phyloP scores from a whole-genome alignment of 2,797 vertebrate species.

The Sternarchorhynchus goeldii region DNA sequence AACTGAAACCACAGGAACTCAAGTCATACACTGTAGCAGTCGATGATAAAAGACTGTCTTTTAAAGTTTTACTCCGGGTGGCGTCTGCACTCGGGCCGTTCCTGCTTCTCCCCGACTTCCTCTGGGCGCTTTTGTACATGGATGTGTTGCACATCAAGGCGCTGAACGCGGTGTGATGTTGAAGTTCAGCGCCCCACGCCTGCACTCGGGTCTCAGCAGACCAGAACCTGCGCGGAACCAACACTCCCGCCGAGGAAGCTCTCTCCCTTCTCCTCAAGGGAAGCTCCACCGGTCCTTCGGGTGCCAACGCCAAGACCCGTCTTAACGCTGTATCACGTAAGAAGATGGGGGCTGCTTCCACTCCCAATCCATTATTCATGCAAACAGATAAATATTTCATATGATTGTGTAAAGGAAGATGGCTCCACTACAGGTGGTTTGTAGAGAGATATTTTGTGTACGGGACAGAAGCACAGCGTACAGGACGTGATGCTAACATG shows the following conservation, averaged over 20 bases:
- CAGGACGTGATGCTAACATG: constrained; percentile 40
- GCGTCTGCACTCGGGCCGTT: constrained; percentile 4
- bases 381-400: constrained; percentile 58
- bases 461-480: constrained; percentile 17
- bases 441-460: constrained; percentile 50
- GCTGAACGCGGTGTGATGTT: constrained; percentile 15
- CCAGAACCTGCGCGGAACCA: constrained; percentile 46
- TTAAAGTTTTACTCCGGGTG: constrained; percentile 13
- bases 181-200: constrained; percentile 38
- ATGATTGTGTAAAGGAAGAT: constrained; percentile 51
- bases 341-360: constrained; percentile 51
- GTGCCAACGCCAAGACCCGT: constrained; percentile 46
- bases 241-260: constrained; percentile 25
- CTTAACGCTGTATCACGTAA: constrained; percentile 50
- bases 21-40: not conserved
- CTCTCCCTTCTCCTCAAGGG: constrained; percentile 37
- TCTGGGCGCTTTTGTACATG: not conserved
- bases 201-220: constrained; percentile 47
- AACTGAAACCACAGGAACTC: not conserved
- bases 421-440: constrained; percentile 51
- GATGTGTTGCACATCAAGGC: constrained; percentile 9
- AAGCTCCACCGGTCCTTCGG: constrained; percentile 43
- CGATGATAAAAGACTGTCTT: constrained; percentile 3
- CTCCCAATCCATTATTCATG: constrained; percentile 56
- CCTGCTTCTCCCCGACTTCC: not conserved